Percentiles rank a stretch among this genome's conserved stretches.
Evolutionary conservation across 2,113 vertebrate genomes (phyloP).

Genomic region (Pelusios castaneus): DNA sequence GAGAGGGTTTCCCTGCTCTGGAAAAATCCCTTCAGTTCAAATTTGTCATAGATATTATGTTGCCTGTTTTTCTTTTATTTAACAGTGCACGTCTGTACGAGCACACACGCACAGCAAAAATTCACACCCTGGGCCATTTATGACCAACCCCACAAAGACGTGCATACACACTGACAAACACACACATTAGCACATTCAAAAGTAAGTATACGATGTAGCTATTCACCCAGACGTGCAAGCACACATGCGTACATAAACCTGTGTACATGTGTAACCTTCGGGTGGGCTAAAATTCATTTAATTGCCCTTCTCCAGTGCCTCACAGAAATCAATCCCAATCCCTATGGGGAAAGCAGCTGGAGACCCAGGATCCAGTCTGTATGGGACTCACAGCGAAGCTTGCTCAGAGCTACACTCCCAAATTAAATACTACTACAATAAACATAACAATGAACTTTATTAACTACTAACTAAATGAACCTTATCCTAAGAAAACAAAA

Average conservation of each 20-base stretch:
- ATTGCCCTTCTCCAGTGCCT: too few relatives aligned
- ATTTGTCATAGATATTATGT: background rate
- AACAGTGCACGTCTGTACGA: fast-evolving
- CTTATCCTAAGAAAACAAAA: too few relatives aligned
- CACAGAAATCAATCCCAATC: too few relatives aligned
- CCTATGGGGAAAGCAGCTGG: too few relatives aligned
- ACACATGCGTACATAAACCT: background rate
- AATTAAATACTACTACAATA: too few relatives aligned
- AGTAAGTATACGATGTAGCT: background rate
- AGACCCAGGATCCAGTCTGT: too few relatives aligned
- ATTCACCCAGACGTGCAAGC: background rate
- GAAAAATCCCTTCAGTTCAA: background rate
- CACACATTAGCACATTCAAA: fast-evolving
- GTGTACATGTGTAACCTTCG: background rate
- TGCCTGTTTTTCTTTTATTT: background rate
- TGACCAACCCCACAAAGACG: background rate
- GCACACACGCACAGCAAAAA: background rate
- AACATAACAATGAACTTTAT: too few relatives aligned
- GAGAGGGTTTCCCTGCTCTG: background rate
- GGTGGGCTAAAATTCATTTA: too few relatives aligned
- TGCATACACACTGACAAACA: too few relatives aligned
- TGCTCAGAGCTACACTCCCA: too few relatives aligned
- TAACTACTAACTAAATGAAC: too few relatives aligned
- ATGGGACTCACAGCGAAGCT: too few relatives aligned
- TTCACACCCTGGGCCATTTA: background rate